Evolutionary conservation across 2,113 vertebrate species (phyloP).

Genomic region (Columbina picui): DNA sequence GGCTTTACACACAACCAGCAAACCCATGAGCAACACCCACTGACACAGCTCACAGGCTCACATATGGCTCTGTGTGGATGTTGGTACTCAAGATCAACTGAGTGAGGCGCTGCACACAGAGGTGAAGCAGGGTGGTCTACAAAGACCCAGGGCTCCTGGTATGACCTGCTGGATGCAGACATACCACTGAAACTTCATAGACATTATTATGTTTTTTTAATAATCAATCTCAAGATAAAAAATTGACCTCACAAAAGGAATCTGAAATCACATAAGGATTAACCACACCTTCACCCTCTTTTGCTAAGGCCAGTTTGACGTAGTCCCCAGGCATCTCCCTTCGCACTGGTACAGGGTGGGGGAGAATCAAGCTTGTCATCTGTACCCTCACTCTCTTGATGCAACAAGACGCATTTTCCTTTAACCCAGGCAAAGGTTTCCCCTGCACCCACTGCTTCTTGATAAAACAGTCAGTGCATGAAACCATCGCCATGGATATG

Average conservation of each 20-base stretch:
- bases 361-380: background rate
- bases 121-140: background rate
- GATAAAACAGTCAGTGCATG: background rate
- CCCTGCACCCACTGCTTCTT: background rate
- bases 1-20: background rate
- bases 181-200: background rate
- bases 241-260: background rate
- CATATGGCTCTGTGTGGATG: rapidly evolving
- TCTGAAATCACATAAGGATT: background rate
- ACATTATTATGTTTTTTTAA: background rate
- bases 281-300: background rate
- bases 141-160: background rate
- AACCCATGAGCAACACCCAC: background rate
- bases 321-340: background rate
- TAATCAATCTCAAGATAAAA: background rate
- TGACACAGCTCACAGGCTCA: background rate
- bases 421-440: conserved; percentile 4
- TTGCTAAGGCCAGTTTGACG: background rate
- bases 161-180: background rate
- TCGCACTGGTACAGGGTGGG: background rate
- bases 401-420: background rate
- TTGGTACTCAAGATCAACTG: rapidly evolving
- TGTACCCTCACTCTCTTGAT: background rate
- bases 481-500: conserved; percentile 4
- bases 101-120: rapidly evolving